These are phyloP conservation scores for Pteronura brasiliensis DNA, from an alignment of 2,113 vertebrate species.

Conservation along the genomic window DNA sequence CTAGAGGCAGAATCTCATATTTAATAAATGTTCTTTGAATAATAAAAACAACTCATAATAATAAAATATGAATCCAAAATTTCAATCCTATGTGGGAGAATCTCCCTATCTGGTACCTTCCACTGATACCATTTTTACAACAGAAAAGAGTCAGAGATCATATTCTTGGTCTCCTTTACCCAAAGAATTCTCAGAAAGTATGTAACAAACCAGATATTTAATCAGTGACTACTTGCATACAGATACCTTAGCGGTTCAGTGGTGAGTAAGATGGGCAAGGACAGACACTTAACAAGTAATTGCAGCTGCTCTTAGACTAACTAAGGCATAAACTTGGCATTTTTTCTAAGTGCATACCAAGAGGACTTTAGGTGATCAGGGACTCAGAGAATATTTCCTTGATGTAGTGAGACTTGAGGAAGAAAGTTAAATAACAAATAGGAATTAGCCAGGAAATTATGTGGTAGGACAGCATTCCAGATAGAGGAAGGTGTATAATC, in stretches of 20 bases:
- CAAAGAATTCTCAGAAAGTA: neutral
- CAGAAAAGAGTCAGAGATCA: neutral
- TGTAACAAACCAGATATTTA: neutral
- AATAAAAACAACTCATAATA: neutral
- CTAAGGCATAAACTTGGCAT: neutral
- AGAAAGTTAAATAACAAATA: neutral
- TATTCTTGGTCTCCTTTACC: neutral
- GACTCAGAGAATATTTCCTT: neutral
- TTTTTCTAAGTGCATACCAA: neutral
- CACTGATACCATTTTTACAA: neutral
- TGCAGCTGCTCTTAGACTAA: neutral
- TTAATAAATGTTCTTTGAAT: neutral
- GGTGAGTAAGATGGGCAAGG: neutral
- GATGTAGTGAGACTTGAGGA: neutral
- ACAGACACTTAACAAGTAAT: neutral
- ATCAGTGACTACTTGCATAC: neutral
- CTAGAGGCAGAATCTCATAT: neutral
- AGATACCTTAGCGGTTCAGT: neutral
- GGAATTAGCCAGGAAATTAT: neutral
- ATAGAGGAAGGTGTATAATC: neutral
- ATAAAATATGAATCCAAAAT: neutral
- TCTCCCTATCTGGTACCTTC: neutral
- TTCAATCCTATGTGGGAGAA: neutral
- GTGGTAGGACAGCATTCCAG: neutral
- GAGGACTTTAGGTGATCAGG: neutral